Evolutionary conservation across 1,140 invertebrate genomes (phyloP).

Genomic region (Dendrolimus kikuchii): DNA sequence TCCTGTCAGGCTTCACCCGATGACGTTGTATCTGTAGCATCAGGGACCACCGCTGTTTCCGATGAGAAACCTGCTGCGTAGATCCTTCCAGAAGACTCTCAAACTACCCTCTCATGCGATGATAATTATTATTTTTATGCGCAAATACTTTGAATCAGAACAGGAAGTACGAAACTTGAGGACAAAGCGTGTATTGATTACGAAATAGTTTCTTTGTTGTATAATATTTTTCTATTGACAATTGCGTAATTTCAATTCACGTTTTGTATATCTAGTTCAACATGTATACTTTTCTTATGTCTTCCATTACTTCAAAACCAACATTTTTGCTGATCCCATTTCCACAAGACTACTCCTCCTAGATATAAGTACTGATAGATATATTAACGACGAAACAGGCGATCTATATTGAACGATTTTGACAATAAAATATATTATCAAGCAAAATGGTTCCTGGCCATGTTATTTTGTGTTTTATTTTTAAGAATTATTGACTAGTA

Average conservation of each 20-base stretch:
- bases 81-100: conserved; percentile 27
- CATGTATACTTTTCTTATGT: conserved; percentile 64
- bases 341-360: conserved; percentile 61
- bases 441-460: conserved; percentile 56
- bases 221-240: conserved; percentile 9
- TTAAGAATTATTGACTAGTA: neutral
- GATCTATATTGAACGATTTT: conserved; percentile 44
- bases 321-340: conserved; percentile 45
- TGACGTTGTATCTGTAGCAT: conserved; percentile 73
- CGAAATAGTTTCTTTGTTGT: conserved; percentile 45
- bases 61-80: conserved; percentile 74
- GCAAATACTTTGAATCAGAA: conserved; percentile 37
- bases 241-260: conserved; percentile 53
- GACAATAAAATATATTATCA: conserved; percentile 41
- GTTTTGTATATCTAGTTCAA: conserved; percentile 55
- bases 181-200: conserved; percentile 44
- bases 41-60: conserved; percentile 69
- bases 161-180: conserved; percentile 56
- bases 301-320: conserved; percentile 37
- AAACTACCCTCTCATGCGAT: conserved; percentile 36
- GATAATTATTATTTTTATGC: conserved; percentile 65
- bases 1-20: conserved; percentile 69
- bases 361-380: conserved; percentile 39
- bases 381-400: conserved; percentile 47
- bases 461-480: conserved; percentile 29